Base-by-base conservation (phyloP, 2,888 invertebrate species). In the Ophion ellenae region DNA sequence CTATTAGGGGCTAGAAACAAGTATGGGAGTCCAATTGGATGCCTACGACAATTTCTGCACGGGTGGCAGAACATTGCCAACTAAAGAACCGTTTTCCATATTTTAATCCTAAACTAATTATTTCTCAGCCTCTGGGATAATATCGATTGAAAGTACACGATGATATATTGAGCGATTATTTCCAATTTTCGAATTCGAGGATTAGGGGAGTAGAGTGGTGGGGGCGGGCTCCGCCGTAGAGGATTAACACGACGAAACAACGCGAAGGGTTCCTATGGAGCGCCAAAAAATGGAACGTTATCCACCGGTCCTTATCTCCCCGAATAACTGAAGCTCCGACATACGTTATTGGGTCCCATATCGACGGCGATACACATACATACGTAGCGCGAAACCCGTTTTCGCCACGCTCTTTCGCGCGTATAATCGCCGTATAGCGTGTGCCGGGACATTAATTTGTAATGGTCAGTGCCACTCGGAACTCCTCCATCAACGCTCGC, bases 401-500 rank as follows among this genome's bases (percentile, higher is more conserved):
- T 57, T 81, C 66, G 75, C 71, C 59, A 81, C 83, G 75, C 73
- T 79, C 80, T 83, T 70, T 69, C 20, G 89, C 86, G 80, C 81
- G 90, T 90, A 88, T 93, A 93, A 93, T 93, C 92, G 90, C 90
- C 86, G 90, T 91, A 91, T 93, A 90, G 92, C 92, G 92, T 93
- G 93, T 91, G 89, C 90, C 90, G 89, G 86, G 87, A 87, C 93
- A 93, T 93, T 93, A 93, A 93, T 93, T 92, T 90, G 90, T 90
- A 90, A 90, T 92, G 91, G 90, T 91, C 91, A 90, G 90, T 90
- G 91, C 89, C 90, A 90, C 90, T 89, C 77, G 88, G 89, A 88
- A 79, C 66, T 90, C 89, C 89, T 88, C 88, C 89, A 88, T 90
- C 90, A 89, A 89, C 87, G 82, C 83, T 86, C 86, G 89, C 83